Conservation (phyloP, 2,888 invertebrate species). For the Quadriops clusia region DNA sequence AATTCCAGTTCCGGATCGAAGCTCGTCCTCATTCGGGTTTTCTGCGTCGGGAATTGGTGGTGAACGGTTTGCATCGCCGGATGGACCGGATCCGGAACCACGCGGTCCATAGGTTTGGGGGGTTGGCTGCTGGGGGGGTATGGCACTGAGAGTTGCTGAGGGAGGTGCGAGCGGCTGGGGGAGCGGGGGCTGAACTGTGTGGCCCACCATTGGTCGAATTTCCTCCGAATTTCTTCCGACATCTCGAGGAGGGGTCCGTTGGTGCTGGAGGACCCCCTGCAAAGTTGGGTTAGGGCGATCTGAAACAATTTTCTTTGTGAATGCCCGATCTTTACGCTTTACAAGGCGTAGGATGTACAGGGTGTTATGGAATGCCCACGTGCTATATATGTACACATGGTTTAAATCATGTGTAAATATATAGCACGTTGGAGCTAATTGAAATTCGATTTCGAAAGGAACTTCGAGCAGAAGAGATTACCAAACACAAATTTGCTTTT, state of each 20-base stretch:
- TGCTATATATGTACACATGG: no score
- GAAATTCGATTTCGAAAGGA: not conserved
- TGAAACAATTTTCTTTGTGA: slow-evolving; percentile 37
- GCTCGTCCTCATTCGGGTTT: slow-evolving; percentile 90
- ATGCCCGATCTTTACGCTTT: no score
- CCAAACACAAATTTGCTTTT: no score
- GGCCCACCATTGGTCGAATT: slow-evolving; percentile 88
- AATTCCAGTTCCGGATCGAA: slow-evolving; percentile 95
- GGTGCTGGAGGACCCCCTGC: slow-evolving; percentile 59
- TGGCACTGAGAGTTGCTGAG: slow-evolving; percentile 39
- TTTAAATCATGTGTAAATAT: no score
- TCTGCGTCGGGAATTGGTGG: slow-evolving; percentile 67
- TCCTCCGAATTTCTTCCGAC: slow-evolving; percentile 71
- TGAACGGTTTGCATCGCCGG: slow-evolving; percentile 68
- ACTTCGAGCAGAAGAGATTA: no score
- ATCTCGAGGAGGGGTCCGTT: slow-evolving; percentile 60
- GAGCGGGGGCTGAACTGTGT: slow-evolving; percentile 55
- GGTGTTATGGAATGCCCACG: no score
- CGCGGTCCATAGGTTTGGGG: slow-evolving; percentile 36
- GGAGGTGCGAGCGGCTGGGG: slow-evolving; percentile 31
- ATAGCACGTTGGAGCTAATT: not conserved
- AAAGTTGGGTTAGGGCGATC: slow-evolving; percentile 72
- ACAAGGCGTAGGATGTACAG: no score
- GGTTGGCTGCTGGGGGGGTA: slow-evolving; percentile 38
- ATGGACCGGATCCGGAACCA: slow-evolving; percentile 49